Base-by-base conservation (phyloP, 2,113 vertebrate species). In the Rousettus leschenaultii region DNA sequence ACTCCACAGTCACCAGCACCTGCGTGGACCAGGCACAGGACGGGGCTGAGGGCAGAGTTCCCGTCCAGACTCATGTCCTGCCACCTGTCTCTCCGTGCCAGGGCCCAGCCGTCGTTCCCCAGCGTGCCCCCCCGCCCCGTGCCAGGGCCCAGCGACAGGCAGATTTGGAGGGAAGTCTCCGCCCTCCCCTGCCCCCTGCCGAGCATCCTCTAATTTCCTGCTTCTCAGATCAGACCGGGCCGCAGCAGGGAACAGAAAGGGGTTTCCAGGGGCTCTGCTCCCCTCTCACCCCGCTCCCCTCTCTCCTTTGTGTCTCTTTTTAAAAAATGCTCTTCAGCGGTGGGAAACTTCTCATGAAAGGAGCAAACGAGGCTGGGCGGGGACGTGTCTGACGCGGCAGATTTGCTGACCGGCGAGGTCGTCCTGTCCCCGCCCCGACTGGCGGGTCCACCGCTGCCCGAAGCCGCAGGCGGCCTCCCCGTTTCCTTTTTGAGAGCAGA, bases 301-400 rank as follows among this genome's bases (percentile, higher is more conserved):
- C 77, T 55, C 43, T 11, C 59, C 63, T 40, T 51, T 79, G 35
- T 61, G 43, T 91, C 89, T 78, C 48, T 8, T 2, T 57, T 75
- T 70, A 48, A 40, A 6, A 0, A 70, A 84, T 88, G 75, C 71
- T 96, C 91, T 97, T 97, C 97, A 96, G 92, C 93, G 82, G 70
- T 51, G 51, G 92, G 97, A 97, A 97, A 96, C 98, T 95, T 93
- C 66, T 95, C 86, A 85, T 97, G 97, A 98, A 98, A 97, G 98
- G 96, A 97, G 97, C 96, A 97, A 98, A 96, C 86, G 73, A 73
- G 74, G 5, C 84, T 86, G 1, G 0, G 10, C 3, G 1, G 73
- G 40, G 6, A 24, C 0, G 88, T 2, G 89, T 61, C 63, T 75
- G 61, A 30, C 53, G 65, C 43, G 35, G 85, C 96, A n/a, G 11